phyloP scores from a whole-genome alignment of 1,140 invertebrate species.

The Aphaenogaster ashmeadi region DNA sequence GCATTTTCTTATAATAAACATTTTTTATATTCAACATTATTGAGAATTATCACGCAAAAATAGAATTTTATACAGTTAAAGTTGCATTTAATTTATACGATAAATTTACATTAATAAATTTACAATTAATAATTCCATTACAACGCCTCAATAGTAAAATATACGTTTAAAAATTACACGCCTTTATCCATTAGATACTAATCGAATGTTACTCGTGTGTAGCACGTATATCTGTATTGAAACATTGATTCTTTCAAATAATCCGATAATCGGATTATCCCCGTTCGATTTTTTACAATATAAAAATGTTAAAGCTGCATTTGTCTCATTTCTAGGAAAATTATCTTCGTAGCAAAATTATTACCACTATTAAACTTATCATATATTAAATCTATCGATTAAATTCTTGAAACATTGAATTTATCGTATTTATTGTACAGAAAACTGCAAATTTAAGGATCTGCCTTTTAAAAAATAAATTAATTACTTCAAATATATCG shows the following conservation, averaged over 20 bases:
- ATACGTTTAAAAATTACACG: constrained; percentile 13
- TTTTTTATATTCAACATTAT: too few relatives aligned
- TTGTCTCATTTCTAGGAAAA: background rate
- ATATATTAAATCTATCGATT: background rate
- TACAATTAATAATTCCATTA: background rate
- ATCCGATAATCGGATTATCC: constrained; percentile 21
- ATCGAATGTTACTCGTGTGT: background rate
- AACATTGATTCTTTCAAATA: constrained; percentile 1
- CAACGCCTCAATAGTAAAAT: background rate
- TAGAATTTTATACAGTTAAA: background rate
- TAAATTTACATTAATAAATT: background rate
- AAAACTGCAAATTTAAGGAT: background rate
- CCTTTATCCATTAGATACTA: constrained; percentile 17
- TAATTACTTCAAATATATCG: constrained; percentile 8
- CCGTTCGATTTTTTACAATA: background rate
- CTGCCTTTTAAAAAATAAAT: background rate
- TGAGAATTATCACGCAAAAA: background rate
- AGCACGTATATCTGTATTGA: constrained; percentile 14
- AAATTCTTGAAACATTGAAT: background rate
- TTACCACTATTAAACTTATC: background rate
- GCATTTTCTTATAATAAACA: background rate
- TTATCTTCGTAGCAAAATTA: background rate
- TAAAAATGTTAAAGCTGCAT: constrained; percentile 14
- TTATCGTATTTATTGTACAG: background rate
- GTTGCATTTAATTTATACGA: constrained; percentile 10